A percentile compares a stretch with the other conserved stretches of the same genome.
Evolutionary conservation across 1,140 invertebrate genomes (phyloP).

Genomic region (Zaprionus nigranus): DNA sequence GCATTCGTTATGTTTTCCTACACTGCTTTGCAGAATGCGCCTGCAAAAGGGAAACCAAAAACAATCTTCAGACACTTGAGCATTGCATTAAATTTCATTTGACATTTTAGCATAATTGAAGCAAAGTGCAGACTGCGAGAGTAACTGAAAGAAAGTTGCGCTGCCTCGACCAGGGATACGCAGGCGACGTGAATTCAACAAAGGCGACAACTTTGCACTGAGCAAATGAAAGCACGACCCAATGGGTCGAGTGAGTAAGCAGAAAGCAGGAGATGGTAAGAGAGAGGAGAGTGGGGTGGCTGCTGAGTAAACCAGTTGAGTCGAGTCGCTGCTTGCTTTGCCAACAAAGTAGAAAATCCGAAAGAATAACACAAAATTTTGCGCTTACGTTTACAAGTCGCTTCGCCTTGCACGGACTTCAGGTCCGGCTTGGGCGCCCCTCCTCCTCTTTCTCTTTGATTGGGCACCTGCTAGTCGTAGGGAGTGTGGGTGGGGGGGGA

Average conservation of each 20-base stretch:
- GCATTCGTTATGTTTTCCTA: slow-evolving; percentile 5
- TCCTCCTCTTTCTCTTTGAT: slow-evolving; percentile 22
- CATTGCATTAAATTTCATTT: slow-evolving; percentile 81
- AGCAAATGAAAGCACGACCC: slow-evolving; percentile 72
- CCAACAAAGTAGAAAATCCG: slow-evolving; percentile 84
- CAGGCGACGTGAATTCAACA: slow-evolving; percentile 66
- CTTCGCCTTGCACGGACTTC: slow-evolving; percentile 12
- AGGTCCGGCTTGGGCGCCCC: slow-evolving; percentile 13
- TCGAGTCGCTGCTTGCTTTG: slow-evolving; percentile 69
- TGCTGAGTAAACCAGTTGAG: background rate
- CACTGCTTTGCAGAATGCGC: slow-evolving; percentile 11
- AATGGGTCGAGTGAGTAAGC: slow-evolving; percentile 20
- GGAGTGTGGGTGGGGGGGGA: background rate
- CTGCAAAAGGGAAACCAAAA: slow-evolving; percentile 29
- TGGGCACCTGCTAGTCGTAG: slow-evolving; percentile 18
- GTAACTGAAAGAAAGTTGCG: slow-evolving; percentile 16
- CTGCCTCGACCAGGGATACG: slow-evolving; percentile 36
- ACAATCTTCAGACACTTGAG: slow-evolving; percentile 66
- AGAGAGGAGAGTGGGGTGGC: background rate
- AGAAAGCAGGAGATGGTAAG: background rate
- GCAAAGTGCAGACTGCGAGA: slow-evolving; percentile 62
- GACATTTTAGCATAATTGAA: slow-evolving; percentile 79
- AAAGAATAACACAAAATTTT: slow-evolving; percentile 82
- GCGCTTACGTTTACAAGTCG: slow-evolving; percentile 57
- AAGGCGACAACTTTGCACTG: slow-evolving; percentile 77